Percentiles rank a stretch among this genome's conserved stretches.
These are phyloP conservation scores for Pinna nobilis DNA, from an alignment of 1,140 invertebrate genomes.

Conservation along the genomic window DNA sequence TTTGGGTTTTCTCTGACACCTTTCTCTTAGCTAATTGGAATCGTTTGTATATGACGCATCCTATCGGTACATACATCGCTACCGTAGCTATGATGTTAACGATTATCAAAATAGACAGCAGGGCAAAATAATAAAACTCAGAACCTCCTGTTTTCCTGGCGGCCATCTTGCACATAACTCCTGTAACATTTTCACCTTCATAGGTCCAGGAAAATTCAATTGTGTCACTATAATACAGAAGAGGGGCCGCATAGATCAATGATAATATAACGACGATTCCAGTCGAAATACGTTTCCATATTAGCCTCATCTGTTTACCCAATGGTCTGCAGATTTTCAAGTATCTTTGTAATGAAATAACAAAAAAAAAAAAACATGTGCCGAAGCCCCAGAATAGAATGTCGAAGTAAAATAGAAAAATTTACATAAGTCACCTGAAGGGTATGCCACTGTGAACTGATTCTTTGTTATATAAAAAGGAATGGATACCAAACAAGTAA, in stretches of 20 bases:
- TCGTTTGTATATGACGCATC: conserved; percentile 1
- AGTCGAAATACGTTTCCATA: background rate
- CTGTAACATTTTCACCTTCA: conserved; percentile 1
- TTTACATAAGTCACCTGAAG: background rate
- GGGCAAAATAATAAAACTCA: background rate
- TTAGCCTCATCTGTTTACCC: conserved; percentile 4
- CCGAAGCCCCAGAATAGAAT: background rate
- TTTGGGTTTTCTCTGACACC: too few relatives aligned
- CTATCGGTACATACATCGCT: conserved; percentile 4
- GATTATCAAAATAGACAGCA: background rate
- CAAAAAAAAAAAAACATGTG: conserved; percentile 1
- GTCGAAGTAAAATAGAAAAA: background rate
- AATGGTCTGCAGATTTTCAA: conserved; percentile 6
- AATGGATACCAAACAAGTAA: background rate
- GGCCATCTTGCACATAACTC: background rate
- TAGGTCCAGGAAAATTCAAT: background rate
- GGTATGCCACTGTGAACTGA: background rate
- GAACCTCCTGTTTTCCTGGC: background rate
- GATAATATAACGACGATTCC: background rate
- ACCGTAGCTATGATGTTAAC: background rate
- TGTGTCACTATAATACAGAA: background rate
- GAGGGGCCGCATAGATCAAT: background rate
- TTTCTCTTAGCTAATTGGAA: too few relatives aligned
- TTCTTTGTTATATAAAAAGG: background rate
- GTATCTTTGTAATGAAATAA: conserved; percentile 3